A percentile compares a stretch with the other conserved stretches of the same genome.
Conservation (phyloP, 2,113 vertebrate genomes). For the Sapayoa aenigma region DNA sequence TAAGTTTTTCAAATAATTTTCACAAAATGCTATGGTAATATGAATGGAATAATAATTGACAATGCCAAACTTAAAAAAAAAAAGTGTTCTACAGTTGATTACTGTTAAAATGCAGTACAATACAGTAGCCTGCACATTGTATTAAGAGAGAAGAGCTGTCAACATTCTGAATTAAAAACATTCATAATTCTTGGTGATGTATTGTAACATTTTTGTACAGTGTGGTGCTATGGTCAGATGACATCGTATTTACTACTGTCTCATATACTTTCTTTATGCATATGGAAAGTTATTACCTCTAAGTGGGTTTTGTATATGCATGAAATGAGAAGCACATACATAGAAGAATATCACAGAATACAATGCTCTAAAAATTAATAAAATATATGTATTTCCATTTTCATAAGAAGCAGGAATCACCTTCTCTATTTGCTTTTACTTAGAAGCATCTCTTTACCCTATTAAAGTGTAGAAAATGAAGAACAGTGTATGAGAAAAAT, state of each 20-base stretch:
- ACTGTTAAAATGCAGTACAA: not conserved
- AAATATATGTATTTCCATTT: not conserved
- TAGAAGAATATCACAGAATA: not conserved
- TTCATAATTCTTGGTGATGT: not conserved
- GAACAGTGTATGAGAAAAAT: not conserved
- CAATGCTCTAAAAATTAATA: not conserved
- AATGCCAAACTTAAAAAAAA: not conserved
- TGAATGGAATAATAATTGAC: not conserved
- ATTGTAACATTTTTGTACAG: not conserved
- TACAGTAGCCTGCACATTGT: not conserved
- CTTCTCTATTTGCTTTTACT: not conserved
- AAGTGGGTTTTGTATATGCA: not conserved
- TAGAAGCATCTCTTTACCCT: not conserved
- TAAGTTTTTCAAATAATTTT: not conserved
- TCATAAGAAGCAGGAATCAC: not conserved
- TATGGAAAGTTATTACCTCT: not conserved
- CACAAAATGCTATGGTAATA: not conserved
- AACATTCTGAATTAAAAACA: not conserved
- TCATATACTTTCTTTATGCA: not conserved
- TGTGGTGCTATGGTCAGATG: not conserved
- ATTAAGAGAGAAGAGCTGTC: not conserved
- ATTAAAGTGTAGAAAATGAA: constrained; percentile 5
- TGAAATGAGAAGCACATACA: not conserved
- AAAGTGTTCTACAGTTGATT: not conserved
- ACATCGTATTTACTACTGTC: not conserved